Base-by-base conservation (phyloP, 2,113 vertebrate genomes). In the Maccullochella peelii region DNA sequence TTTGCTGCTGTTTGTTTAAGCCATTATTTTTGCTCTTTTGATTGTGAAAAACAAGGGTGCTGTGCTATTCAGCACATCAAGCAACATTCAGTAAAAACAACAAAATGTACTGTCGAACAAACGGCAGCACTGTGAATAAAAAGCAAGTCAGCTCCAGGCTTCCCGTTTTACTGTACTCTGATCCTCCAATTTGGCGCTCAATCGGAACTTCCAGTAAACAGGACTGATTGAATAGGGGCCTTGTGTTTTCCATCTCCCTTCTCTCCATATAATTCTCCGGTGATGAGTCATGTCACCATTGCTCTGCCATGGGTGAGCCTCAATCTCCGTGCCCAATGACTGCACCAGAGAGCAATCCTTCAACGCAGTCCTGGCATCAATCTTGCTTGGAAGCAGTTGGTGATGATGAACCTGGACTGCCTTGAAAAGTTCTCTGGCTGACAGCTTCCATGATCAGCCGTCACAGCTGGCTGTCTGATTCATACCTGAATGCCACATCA, bases 391-490 rank as follows among this genome's bases (percentile, higher is more conserved):
- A 88, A 90, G 89, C 86, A 47, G 77, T 83, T 77, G 83, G 68
- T 68, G 86, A 86, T 68, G 86, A 86, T 92, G 91, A 89, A 91
- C 82, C 88, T 77, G 77, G 81, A 50, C 71, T 73, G 90, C 80
- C 89, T 86, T 89, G 88, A 88, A 89, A 89, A 90, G 84, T 86
- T 86, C 82, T 71, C 61, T 30, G 79, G 87, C 85, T 86, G 93
- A 94, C 92, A 91, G 88, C 85, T 84, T 80, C 83, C 88, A 87
- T 92, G 91, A 94, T 92, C 90, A 88, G 90, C 91, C 88, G 80
- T 94, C 93, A 90, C 90, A 88, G 88, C 74, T 81, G 77, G 83
- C 88, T 75, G 83, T 89, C 91, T 91, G 89, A 91, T 88, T 93
- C 92, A 93, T 90, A 91, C 93, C 89, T 84, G 87, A 88, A 58